These are phyloP conservation scores for Trigoniulus corallinus DNA, from an alignment of 1,140 invertebrate genomes.

Conservation along the genomic window DNA sequence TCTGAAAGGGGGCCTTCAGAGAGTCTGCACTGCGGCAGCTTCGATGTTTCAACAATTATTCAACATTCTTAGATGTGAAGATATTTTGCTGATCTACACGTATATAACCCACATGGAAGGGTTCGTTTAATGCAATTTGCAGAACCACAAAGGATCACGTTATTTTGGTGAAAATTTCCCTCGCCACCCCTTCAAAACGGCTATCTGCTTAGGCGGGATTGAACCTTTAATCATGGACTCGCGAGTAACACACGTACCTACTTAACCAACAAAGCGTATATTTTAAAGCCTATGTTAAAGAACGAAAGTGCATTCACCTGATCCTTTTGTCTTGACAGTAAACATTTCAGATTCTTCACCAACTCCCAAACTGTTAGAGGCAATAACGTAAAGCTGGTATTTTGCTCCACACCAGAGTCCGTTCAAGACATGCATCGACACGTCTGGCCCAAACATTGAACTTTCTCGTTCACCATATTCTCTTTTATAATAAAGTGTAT, in stretches of 20 bases:
- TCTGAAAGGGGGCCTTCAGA: too few species aligned
- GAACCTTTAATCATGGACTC: neutral
- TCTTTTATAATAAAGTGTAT: conserved; percentile 77
- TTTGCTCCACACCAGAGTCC: conserved; percentile 74
- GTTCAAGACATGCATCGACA: conserved; percentile 53
- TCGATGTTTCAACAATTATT: too few species aligned
- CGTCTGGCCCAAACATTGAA: conserved; percentile 8
- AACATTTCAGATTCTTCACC: conserved; percentile 71
- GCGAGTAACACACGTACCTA: neutral
- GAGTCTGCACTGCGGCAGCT: too few species aligned
- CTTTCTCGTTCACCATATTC: conserved; percentile 80
- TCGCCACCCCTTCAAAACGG: neutral
- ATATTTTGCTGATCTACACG: too few species aligned
- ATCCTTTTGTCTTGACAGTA: conserved; percentile 72
- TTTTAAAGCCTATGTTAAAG: neutral
- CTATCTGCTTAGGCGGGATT: neutral
- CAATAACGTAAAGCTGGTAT: conserved; percentile 79
- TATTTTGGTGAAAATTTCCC: neutral
- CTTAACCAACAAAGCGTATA: neutral
- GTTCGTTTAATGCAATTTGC: too few species aligned
- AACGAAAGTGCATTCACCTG: conserved; percentile 34
- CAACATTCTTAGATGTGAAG: too few species aligned
- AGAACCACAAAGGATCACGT: too few species aligned
- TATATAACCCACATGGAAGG: too few species aligned
- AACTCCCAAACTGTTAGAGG: conserved; percentile 78